Percentiles rank a stretch among this genome's conserved stretches.
phyloP scores from a whole-genome alignment of 2,797 vertebrate genomes.

The Argya squamiceps region DNA sequence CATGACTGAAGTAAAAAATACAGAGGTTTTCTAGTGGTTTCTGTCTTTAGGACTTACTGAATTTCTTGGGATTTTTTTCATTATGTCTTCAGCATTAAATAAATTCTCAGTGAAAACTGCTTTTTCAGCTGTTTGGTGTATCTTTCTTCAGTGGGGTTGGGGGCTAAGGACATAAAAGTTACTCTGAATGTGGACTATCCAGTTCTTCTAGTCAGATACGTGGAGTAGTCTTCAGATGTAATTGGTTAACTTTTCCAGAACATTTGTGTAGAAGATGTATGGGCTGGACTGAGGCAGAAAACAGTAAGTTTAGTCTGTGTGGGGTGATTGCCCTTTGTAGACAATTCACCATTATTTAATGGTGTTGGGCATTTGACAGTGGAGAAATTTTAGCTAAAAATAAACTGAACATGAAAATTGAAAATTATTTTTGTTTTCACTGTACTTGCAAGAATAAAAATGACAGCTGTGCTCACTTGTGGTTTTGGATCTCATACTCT shows the following conservation, averaged over 20 bases:
- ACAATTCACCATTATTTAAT: not conserved
- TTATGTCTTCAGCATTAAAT: not conserved
- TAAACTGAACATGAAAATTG: not conserved
- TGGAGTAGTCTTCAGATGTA: not conserved
- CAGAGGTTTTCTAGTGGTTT: not conserved
- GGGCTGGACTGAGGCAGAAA: not conserved
- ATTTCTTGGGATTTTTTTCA: accelerated
- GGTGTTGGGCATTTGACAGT: not conserved
- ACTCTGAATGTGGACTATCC: not conserved
- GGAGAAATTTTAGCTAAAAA: not conserved
- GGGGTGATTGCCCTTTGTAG: not conserved
- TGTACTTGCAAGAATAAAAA: not conserved
- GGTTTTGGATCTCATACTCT: not conserved
- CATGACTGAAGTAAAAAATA: not conserved
- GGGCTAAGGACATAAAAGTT: not conserved
- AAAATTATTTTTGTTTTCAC: not conserved
- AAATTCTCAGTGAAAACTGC: not conserved
- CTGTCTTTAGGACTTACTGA: not conserved
- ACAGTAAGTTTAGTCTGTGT: not conserved
- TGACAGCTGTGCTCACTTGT: not conserved
- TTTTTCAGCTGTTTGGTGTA: not conserved
- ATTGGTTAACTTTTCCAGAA: not conserved
- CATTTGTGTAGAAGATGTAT: not conserved
- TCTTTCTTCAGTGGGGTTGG: not conserved
- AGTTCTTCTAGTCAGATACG: not conserved